Evolutionary conservation across 2,888 invertebrate genomes (phyloP).

Genomic region (Muschampia staudingeri): DNA sequence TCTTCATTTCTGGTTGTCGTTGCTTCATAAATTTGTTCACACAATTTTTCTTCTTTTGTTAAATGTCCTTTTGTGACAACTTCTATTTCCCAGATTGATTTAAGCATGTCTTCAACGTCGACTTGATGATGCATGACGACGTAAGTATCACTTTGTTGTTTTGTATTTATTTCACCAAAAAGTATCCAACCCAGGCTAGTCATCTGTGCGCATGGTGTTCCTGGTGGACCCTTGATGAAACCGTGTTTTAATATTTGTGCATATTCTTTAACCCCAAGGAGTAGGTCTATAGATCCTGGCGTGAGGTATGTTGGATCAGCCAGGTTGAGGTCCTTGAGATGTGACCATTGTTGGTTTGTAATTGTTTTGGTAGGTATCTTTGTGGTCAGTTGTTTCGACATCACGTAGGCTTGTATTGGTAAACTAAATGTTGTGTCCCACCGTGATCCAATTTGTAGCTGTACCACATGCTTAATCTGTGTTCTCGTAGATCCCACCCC

Average conservation of each 20-base stretch:
- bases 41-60: too few relatives aligned
- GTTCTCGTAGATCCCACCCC: conserved; percentile 44
- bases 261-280: conserved; percentile 65
- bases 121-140: too few relatives aligned
- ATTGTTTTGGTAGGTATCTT: conserved; percentile 33
- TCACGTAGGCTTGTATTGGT: conserved; percentile 27
- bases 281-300: conserved; percentile 66
- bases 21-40: too few relatives aligned
- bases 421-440: conserved; percentile 23
- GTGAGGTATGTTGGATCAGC: conserved; percentile 63
- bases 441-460: conserved; percentile 31
- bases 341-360: conserved; percentile 14
- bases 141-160: not conserved
- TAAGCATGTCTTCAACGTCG: too few relatives aligned
- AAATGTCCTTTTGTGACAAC: too few relatives aligned
- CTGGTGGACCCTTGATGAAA: conserved; percentile 35
- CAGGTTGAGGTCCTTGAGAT: conserved; percentile 36
- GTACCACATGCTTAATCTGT: conserved; percentile 35
- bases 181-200: conserved; percentile 21
- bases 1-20: too few relatives aligned
- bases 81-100: too few relatives aligned
- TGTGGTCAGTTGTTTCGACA: conserved; percentile 37
- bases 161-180: conserved; percentile 11
- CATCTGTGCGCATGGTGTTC: conserved; percentile 24
- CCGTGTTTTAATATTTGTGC: conserved; percentile 45